Evolutionary conservation across 1,140 invertebrate species (phyloP).

Genomic region (Leptestheria dahalacensis): DNA sequence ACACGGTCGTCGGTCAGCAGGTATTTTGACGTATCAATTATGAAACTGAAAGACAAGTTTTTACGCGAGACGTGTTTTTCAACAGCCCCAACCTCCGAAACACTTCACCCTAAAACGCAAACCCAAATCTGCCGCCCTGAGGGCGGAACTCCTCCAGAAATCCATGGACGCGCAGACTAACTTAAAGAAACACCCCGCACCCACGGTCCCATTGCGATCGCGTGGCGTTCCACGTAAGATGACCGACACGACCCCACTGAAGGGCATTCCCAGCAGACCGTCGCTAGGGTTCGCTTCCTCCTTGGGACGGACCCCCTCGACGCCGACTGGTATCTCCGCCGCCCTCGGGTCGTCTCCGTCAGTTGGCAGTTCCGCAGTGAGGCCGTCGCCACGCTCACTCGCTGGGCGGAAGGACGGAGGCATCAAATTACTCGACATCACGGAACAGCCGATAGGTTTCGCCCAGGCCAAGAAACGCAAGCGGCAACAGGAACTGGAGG

Average conservation of each 20-base stretch:
- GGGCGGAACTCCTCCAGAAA: constrained; percentile 79
- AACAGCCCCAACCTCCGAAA: constrained; percentile 41
- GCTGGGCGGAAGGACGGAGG: constrained; percentile 65
- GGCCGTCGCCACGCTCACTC: constrained; percentile 28
- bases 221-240: constrained; percentile 91
- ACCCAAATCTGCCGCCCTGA: constrained; percentile 80
- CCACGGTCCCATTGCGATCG: constrained; percentile 76
- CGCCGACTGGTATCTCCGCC: not conserved
- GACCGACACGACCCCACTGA: constrained; percentile 84
- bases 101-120: constrained; percentile 90
- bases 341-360: constrained; percentile 20
- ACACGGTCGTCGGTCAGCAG: constrained; percentile 57
- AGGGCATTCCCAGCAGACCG: constrained; percentile 58
- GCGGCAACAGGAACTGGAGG: constrained; percentile 56
- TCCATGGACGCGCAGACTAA: constrained; percentile 67
- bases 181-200: constrained; percentile 71
- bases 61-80: constrained; percentile 9
- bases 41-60: not conserved
- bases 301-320: constrained; percentile 17
- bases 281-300: constrained; percentile 35
- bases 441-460: constrained; percentile 64
- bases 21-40: constrained; percentile 21
- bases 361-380: constrained; percentile 26
- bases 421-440: constrained; percentile 82
- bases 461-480: constrained; percentile 46